Evolutionary conservation across 2,113 vertebrate genomes (phyloP).

Genomic region (Chloropsis cyanopogon): DNA sequence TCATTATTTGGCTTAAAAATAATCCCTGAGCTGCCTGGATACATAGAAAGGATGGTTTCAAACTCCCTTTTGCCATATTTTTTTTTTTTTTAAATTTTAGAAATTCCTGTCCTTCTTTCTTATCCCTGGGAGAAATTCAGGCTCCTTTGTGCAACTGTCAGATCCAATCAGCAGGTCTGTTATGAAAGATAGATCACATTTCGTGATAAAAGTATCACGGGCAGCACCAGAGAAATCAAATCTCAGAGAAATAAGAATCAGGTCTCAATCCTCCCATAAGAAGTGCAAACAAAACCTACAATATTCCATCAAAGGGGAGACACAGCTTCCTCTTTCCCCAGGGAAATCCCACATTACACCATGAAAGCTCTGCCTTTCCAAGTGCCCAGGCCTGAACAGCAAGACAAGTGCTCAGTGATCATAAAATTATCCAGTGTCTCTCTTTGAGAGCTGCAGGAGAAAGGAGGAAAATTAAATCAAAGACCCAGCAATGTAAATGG

Average conservation of each 20-base stretch:
- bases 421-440: neutral
- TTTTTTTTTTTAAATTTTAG: neutral
- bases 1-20: neutral
- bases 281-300: constrained; percentile 10
- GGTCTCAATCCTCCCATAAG: neutral
- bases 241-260: neutral
- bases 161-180: neutral
- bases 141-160: neutral
- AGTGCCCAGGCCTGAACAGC: neutral
- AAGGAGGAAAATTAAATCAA: neutral
- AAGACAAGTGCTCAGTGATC: neutral
- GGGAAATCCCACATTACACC: neutral
- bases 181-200: neutral
- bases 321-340: neutral
- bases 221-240: neutral
- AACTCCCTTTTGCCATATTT: neutral
- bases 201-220: neutral
- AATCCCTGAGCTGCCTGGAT: neutral
- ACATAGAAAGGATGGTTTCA: neutral
- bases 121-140: neutral
- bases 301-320: neutral
- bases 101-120: neutral
- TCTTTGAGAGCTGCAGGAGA: neutral
- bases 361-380: neutral
- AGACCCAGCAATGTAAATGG: neutral